These are phyloP conservation scores for Temnothorax nylanderi DNA, from an alignment of 1,140 invertebrate species.

Conservation along the genomic window DNA sequence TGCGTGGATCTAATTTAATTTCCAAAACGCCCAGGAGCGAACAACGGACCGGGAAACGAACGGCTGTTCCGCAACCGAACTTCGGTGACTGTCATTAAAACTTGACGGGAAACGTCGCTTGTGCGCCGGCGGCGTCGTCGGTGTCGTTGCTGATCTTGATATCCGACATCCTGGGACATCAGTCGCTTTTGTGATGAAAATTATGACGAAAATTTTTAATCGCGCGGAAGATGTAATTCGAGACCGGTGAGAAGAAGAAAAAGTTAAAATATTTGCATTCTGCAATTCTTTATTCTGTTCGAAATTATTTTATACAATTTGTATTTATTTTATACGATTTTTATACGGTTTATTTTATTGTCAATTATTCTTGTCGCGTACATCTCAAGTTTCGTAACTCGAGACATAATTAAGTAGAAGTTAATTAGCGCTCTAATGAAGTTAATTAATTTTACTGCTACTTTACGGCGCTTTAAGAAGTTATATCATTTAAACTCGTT, in stretches of 20 bases:
- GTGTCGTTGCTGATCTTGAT: slow-evolving; percentile 57
- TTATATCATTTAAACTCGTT: slow-evolving; percentile 29
- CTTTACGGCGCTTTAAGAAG: slow-evolving; percentile 10
- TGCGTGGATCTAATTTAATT: slow-evolving; percentile 68
- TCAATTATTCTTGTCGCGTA: not conserved
- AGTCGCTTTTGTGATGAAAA: not conserved
- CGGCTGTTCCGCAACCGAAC: slow-evolving; percentile 56
- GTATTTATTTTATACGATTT: not conserved
- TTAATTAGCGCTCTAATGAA: slow-evolving; percentile 41
- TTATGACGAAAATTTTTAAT: slow-evolving; percentile 4
- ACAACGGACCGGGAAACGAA: slow-evolving; percentile 22
- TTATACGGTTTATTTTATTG: not conserved
- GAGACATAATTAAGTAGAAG: slow-evolving; percentile 23
- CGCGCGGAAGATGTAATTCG: not conserved
- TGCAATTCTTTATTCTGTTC: not conserved
- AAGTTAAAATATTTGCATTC: not conserved
- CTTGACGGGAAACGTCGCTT: slow-evolving; percentile 62
- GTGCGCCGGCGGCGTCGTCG: not conserved
- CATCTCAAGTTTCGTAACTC: slow-evolving; percentile 17
- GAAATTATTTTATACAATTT: slow-evolving; percentile 1
- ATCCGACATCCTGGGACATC: slow-evolving; percentile 1
- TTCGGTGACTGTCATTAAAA: slow-evolving; percentile 70
- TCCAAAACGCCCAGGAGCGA: slow-evolving; percentile 59
- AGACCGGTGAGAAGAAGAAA: not conserved
- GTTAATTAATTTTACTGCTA: slow-evolving; percentile 45